Conservation (phyloP, 2,888 invertebrate genomes). For the Leucoma salicis region DNA sequence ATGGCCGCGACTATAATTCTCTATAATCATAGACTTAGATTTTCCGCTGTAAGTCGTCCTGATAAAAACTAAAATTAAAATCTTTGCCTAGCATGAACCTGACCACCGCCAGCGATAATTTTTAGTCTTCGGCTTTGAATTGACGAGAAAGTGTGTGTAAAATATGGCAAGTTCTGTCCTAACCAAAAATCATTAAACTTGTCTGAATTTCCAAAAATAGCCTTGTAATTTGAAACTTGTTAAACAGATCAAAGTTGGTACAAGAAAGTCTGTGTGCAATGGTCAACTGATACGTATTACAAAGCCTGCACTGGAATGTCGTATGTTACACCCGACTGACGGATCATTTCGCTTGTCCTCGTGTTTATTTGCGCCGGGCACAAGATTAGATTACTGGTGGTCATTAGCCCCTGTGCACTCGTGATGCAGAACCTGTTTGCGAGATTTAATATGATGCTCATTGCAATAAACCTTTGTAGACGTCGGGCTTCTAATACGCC, state of each 20-base stretch:
- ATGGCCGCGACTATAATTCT: constrained; percentile 37
- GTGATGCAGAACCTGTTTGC: constrained; percentile 56
- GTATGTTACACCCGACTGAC: constrained; percentile 25
- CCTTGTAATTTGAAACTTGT: too few species aligned
- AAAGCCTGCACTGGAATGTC: constrained; percentile 28
- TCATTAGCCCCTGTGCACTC: constrained; percentile 62
- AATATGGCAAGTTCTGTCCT: too few species aligned
- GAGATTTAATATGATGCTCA: constrained; percentile 45
- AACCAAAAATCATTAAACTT: too few species aligned
- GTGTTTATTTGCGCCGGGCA: constrained; percentile 43
- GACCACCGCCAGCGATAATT: too few species aligned
- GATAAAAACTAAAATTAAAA: too few species aligned
- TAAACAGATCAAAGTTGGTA: constrained; percentile 2
- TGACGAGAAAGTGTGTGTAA: too few species aligned
- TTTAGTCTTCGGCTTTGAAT: too few species aligned
- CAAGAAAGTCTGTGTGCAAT: constrained; percentile 19
- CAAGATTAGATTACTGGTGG: constrained; percentile 72
- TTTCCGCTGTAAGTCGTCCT: not conserved
- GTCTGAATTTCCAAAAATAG: too few species aligned
- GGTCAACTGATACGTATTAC: constrained; percentile 26
- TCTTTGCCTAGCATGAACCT: too few species aligned
- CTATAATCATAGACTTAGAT: not conserved
- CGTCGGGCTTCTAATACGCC: constrained; percentile 3
- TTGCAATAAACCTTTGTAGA: constrained; percentile 27
- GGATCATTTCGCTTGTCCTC: constrained; percentile 40